A percentile compares a stretch with the other conserved stretches of the same genome.
These are phyloP conservation scores for Peromyscus californicus DNA, from an alignment of 2,113 vertebrate genomes.

Conservation along the genomic window DNA sequence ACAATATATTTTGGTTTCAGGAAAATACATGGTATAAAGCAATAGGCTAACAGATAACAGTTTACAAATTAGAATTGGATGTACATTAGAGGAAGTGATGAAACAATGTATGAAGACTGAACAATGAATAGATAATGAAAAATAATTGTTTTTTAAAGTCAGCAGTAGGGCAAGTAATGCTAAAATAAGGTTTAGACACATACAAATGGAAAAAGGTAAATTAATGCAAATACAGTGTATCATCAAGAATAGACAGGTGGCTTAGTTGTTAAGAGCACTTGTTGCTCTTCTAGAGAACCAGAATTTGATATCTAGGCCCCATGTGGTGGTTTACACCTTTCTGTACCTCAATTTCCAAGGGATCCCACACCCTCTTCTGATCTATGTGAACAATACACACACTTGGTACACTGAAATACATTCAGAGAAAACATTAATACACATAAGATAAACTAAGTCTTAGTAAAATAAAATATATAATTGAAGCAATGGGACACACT, in stretches of 20 bases:
- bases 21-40: not conserved
- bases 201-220: not conserved
- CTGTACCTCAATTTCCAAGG: not conserved
- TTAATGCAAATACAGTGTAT: not conserved
- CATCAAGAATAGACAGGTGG: not conserved
- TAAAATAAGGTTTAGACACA: not conserved
- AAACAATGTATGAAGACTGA: not conserved
- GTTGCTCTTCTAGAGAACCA: not conserved
- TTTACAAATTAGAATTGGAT: not conserved
- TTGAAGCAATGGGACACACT: not conserved
- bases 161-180: not conserved
- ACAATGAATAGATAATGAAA: not conserved
- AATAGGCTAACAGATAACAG: not conserved
- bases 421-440: not conserved
- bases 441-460: not conserved
- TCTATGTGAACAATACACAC: not conserved
- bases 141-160: not conserved
- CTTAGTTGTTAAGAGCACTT: not conserved
- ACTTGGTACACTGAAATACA: no score
- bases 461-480: not conserved
- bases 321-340: not conserved
- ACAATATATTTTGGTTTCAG: not conserved
- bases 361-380: rapidly evolving
- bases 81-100: not conserved
- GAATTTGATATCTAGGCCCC: not conserved